Evolutionary conservation across 2,888 invertebrate genomes (phyloP), one percentile per base, ranked within the genome.

Genomic region (Macaria notata): DNA sequence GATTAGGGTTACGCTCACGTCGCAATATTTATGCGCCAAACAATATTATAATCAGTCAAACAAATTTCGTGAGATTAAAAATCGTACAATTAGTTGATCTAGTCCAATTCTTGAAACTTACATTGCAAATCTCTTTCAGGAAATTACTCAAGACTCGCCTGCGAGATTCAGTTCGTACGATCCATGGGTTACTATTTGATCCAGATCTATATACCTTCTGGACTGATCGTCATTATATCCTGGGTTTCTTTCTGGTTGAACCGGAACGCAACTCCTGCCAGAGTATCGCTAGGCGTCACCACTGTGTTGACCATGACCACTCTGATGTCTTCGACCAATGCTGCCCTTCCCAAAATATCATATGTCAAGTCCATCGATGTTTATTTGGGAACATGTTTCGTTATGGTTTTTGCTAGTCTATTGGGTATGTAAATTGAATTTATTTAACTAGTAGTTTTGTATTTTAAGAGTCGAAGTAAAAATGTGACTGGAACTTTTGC

Each of bases 141-240:
- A 93, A 98, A 98, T 93, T 98, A 98, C 92, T 98, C 98, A 73
- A 95, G 98, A 75, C 92, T 98, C 94, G 97, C 97, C 75, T 98
- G 98, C 91, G 97, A 97, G 93, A 98, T 98, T 86, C 98, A 98
- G 92, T 98, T 98, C 92, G 98, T 98, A 75, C 95, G 98, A 71
- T 98, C 98, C 78, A 98, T 98, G 97, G 98, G 98, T 83, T 98
- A 98, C 94, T 98, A 98, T 93, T 94, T 98, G 88, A 98, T 98
- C 92, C 98, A 98, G 93, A 98, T 98, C 92, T 98, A 98, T 93
- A 98, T 98, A 92, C 98, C 98, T 79, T 98, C 98, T 90, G 97
- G 97, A 84, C 94, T 98, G 91, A 98, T 98, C 88, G 98, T 98
- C 86, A 97, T 98, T 90, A 98, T 98, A 92, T 98, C 97, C 76